These are phyloP conservation scores for Craterocephalus amniculus DNA, from an alignment of 2,797 vertebrate species.

Conservation along the genomic window DNA sequence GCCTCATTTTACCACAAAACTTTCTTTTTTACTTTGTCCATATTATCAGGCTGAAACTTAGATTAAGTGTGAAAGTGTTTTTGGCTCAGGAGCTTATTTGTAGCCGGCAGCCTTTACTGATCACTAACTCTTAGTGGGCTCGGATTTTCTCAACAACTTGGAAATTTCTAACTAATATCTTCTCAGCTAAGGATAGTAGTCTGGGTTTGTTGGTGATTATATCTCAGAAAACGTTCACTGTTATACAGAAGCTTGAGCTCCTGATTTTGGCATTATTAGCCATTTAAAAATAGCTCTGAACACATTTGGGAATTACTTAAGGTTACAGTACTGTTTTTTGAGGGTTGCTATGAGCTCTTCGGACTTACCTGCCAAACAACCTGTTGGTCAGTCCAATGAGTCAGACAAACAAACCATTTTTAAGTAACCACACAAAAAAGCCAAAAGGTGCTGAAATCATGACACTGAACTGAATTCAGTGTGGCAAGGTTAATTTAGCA, in stretches of 20 bases:
- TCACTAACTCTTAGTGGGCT: neutral
- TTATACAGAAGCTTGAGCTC: too few relatives aligned
- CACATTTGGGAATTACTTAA: neutral
- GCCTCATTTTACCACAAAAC: neutral
- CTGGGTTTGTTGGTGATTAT: neutral
- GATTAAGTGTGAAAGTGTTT: neutral
- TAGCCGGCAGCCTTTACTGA: neutral
- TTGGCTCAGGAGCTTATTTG: neutral
- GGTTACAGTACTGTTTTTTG: neutral
- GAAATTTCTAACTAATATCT: neutral
- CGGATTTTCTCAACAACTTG: neutral
- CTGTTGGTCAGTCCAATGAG: neutral
- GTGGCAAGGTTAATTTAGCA: too few relatives aligned
- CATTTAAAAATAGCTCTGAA: neutral
- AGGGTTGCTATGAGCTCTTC: too few relatives aligned
- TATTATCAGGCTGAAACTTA: neutral
- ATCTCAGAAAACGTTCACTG: too few relatives aligned
- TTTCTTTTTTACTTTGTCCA: neutral
- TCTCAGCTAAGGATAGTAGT: neutral
- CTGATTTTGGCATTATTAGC: too few relatives aligned
- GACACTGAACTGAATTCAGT: too few relatives aligned
- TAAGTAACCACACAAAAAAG: too few relatives aligned
- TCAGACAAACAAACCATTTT: too few relatives aligned
- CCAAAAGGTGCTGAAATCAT: too few relatives aligned
- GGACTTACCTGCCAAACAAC: neutral